Evolutionary conservation across 2,797 vertebrate species (phyloP), one percentile per base, ranked within the genome.

Genomic region (Mus spretus): DNA sequence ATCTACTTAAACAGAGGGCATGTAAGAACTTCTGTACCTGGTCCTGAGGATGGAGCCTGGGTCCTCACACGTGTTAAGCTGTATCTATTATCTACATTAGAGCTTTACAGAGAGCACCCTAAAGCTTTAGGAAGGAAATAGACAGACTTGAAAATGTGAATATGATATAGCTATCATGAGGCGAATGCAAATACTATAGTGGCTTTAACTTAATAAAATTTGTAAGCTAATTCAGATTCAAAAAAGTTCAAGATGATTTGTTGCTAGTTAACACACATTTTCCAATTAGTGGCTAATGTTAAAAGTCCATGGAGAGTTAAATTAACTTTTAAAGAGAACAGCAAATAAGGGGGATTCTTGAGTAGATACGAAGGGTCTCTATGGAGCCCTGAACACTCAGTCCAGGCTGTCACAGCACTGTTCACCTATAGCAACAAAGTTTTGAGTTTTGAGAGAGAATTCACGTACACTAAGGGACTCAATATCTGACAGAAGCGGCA

Each of bases 191-290:
- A 85, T 75, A 82, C 24, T 67, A 3, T 65, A 86, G 74, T 8
- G 1, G 22, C 34, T 13, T 79, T 53, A 47, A 31, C 37, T 13
- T 40, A 95, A 91, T 74, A 89, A 72, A 61, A 74, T 93, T 72
- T 72, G 55, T 22, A 57, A 93, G 78, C 78, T 65, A 94, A 87
- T 79, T 74, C 10, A 31, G 74, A 81, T 61, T 91, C 2, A 40
- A n/a, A 80, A 82, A 44, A 24, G 7, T 85, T 31, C 22, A 84
- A 22, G 13, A 57, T 78, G 61, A 65, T 37, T 59, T 96, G 87
- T 90, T 67, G 3, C 80, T 57, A 85, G 10, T 80, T 61, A 57
- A 90, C 20, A 86, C 63, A 63, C 44, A 72, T 63, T 37, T 47
- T 89, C 78, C 92, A 82, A 85, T 72, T 44, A 57, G n/a, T 53